Percentiles rank a stretch among this genome's conserved stretches.
Conservation (phyloP, 2,888 invertebrate species). For the Drosophila anomalata region DNA sequence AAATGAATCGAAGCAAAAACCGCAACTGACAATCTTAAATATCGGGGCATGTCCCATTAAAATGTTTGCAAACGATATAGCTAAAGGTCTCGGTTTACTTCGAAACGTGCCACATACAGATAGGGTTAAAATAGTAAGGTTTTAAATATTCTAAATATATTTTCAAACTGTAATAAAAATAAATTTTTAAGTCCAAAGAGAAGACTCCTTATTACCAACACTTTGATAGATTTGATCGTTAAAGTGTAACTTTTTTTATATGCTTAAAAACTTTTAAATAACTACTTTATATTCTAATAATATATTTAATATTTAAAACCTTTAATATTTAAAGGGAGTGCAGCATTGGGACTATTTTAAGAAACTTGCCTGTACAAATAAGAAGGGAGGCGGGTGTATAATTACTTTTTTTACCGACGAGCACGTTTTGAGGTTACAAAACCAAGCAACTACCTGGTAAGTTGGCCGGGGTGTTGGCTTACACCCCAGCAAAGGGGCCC, state of each 20-base stretch:
- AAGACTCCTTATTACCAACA: background rate
- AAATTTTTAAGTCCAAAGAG: no score
- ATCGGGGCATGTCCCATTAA: constrained; percentile 50
- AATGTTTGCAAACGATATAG: constrained; percentile 49
- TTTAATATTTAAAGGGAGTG: background rate
- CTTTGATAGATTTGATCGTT: background rate
- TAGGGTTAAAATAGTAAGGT: background rate
- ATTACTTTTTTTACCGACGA: constrained; percentile 61
- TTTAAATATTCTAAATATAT: background rate
- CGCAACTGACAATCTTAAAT: constrained; percentile 43
- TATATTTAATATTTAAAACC: background rate
- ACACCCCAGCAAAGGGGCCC: constrained; percentile 18
- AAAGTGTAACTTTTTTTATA: background rate
- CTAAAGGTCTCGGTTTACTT: constrained; percentile 21
- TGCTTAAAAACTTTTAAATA: background rate
- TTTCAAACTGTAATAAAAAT: no score
- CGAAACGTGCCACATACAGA: constrained; percentile 16
- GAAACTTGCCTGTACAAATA: background rate
- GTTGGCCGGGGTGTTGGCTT: constrained; percentile 42
- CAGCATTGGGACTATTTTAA: background rate
- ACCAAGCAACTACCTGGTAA: constrained; percentile 25
- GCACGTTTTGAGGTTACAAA: constrained; percentile 71
- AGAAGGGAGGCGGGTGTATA: constrained; percentile 36
- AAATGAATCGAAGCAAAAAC: constrained; percentile 26
- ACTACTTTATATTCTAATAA: background rate